phyloP scores from a whole-genome alignment of 2,888 invertebrate species.

The Glaucopsyche alexis region DNA sequence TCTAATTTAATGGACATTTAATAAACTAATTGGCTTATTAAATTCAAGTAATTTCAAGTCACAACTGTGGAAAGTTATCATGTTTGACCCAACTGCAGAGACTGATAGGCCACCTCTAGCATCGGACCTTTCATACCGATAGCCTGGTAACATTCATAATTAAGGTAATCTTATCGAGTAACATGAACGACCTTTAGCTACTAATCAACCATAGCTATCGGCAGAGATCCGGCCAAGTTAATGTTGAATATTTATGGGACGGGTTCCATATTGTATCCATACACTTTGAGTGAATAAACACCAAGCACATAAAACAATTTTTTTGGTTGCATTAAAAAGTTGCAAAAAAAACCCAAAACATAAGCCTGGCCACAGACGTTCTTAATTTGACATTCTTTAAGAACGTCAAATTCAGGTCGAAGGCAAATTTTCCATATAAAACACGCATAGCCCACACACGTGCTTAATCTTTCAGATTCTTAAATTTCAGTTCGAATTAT shows the following conservation, averaged over 20 bases:
- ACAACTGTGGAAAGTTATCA: conserved; percentile 21
- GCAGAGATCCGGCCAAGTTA: conserved; percentile 3
- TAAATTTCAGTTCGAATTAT: no score
- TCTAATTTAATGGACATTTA: no score
- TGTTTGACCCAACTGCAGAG: background rate
- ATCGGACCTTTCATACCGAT: conserved; percentile 4
- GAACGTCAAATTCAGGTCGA: no score
- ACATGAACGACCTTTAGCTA: conserved; percentile 20
- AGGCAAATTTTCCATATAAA: no score
- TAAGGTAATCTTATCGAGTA: conserved; percentile 14
- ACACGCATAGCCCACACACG: no score
- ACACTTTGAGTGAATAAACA: no score
- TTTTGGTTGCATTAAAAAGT: no score
- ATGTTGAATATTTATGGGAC: background rate
- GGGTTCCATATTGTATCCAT: background rate
- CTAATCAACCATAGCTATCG: background rate
- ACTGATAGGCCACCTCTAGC: conserved; percentile 18
- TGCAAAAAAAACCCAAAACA: no score
- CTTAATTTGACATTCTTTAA: no score
- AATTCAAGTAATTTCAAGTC: background rate
- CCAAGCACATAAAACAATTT: no score
- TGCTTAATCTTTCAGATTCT: no score
- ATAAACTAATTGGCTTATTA: conserved; percentile 1
- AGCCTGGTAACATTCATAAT: conserved; percentile 20
- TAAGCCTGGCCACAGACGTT: no score